Evolutionary conservation across 2,888 invertebrate genomes (phyloP).

Genomic region (Parthenolecanium corni): DNA sequence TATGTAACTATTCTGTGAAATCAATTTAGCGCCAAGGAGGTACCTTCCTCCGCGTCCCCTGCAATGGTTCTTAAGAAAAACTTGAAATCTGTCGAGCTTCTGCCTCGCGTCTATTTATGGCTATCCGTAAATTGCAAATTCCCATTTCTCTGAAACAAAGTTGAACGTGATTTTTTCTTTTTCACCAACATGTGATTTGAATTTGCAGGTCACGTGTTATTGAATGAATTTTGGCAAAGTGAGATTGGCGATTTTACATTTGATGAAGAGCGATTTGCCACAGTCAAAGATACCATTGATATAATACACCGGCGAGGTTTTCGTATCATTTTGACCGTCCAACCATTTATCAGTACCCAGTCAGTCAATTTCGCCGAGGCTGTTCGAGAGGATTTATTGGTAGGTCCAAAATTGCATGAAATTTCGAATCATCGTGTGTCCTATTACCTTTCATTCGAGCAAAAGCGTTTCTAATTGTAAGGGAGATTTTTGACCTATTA

Average conservation of each 20-base stretch:
- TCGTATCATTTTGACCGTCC: constrained; percentile 74
- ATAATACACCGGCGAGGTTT: constrained; percentile 74
- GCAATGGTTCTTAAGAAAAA: too few species aligned
- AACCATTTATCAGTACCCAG: constrained; percentile 80
- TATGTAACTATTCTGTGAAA: too few species aligned
- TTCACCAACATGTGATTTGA: too few species aligned
- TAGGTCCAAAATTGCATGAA: constrained; percentile 39
- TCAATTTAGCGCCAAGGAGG: too few species aligned
- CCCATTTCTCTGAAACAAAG: too few species aligned
- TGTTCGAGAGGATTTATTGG: constrained; percentile 58
- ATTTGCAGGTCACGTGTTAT: constrained; percentile 37
- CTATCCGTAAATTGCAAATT: too few species aligned
- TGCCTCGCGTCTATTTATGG: too few species aligned
- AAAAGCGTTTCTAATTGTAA: too few species aligned
- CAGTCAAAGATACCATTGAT: constrained; percentile 63
- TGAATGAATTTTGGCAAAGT: constrained; percentile 40
- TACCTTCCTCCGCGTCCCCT: too few species aligned
- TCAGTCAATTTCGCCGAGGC: constrained; percentile 71
- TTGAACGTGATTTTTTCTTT: too few species aligned
- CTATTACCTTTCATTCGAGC: background rate
- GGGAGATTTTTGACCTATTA: too few species aligned
- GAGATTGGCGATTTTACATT: constrained; percentile 62
- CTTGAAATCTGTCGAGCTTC: too few species aligned
- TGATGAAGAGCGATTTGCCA: constrained; percentile 65
- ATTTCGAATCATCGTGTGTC: background rate